Evolutionary conservation across 2,888 invertebrate species (phyloP), one percentile per base, ranked within the genome.

Genomic region (Tetrapedia diversipes): DNA sequence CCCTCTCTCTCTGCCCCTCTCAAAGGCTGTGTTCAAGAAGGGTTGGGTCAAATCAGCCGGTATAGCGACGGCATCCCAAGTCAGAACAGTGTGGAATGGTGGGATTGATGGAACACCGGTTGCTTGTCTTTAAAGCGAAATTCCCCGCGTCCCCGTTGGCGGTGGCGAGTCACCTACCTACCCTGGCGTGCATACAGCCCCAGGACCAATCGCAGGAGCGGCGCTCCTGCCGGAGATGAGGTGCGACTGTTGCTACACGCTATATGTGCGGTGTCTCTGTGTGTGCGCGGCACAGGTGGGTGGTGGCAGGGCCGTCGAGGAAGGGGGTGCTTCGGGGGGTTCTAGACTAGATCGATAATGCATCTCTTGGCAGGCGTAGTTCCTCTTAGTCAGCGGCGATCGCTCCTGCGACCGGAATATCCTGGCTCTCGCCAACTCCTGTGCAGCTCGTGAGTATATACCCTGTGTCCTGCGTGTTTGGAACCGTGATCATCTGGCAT

Each of bases 261-360:
- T 80, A 83, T 82, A 11, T 45, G 10, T 27, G 83, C 83, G 81
- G 83, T 81, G n/a, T n/a, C n/a, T n/a, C n/a, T n/a, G n/a, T n/a
- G n/a, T n/a, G n/a, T n/a, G n/a, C n/a, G n/a, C n/a, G 82, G 85
- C 80, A 87, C 87, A 89, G 90, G 89, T 89, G 89, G 90, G 89
- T 86, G 88, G 89, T 80, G 83, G 76, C 84, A 79, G 73, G 82
- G 80, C 75, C 84, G 85, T 78, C 81, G 84, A 81, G 83, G 85
- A 75, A 79, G 84, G 85, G 85, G 85, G 85, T 84, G 85, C 85
- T 79, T 78, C 80, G 79, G 86, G 87, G 80, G 75, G 82, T 87
- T 51, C 85, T 84, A 84, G 90, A 88, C 89, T 88, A 88, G 89
- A 90, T 90, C 90, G 89, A 90, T 89, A 90, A 87, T 89, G 88